phyloP scores from a whole-genome alignment of 2,888 invertebrate genomes.

The Cryptocephalus moraei region DNA sequence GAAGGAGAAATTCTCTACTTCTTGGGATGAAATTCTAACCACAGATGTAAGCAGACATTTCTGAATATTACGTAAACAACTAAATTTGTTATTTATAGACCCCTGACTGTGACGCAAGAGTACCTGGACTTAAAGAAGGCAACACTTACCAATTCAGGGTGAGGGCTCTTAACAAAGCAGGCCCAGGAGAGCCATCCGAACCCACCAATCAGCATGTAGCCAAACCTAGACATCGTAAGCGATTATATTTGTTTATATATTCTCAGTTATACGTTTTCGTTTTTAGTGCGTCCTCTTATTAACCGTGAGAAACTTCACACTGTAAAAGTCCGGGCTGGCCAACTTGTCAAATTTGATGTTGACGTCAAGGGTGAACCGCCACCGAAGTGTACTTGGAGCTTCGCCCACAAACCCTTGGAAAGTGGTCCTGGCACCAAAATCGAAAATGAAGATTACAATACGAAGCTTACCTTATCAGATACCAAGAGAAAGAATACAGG shows the following conservation, averaged over 20 bases:
- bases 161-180: conserved; percentile 88
- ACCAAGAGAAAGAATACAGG: conserved; percentile 81
- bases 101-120: conserved; percentile 69
- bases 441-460: conserved; percentile 86
- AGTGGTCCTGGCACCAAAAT: conserved; percentile 60
- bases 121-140: conserved; percentile 79
- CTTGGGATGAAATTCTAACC: conserved; percentile 72
- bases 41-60: conserved; percentile 47
- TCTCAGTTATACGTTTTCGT: conserved; percentile 3
- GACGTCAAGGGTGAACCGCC: conserved; percentile 95
- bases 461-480: conserved; percentile 71
- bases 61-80: no score
- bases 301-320: conserved; percentile 88
- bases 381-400: conserved; percentile 78
- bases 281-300: conserved; percentile 85
- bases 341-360: conserved; percentile 82
- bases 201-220: conserved; percentile 78
- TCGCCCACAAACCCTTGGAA: conserved; percentile 57
- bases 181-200: conserved; percentile 84
- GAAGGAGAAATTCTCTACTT: conserved; percentile 67
- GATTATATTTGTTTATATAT: background rate
- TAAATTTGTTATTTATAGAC: conserved; percentile 18
- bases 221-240: conserved; percentile 78
- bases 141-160: conserved; percentile 95
- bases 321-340: conserved; percentile 82